phyloP scores from a whole-genome alignment of 2,113 vertebrate genomes.

The Desmodus rotundus region DNA sequence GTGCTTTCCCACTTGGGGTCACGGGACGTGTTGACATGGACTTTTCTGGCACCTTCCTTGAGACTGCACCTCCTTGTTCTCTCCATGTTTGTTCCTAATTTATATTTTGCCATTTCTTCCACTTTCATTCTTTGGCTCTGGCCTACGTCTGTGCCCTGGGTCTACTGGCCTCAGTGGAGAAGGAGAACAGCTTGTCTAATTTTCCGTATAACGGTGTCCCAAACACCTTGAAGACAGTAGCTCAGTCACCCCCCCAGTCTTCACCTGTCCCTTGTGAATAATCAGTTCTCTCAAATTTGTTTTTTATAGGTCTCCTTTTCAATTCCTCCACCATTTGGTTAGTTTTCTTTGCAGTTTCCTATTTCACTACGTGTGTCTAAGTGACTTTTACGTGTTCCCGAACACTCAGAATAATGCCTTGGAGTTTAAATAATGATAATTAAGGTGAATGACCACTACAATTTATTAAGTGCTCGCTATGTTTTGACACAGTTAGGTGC shows the following conservation, averaged over 20 bases:
- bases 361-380: not conserved
- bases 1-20: not conserved
- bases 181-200: not conserved
- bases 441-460: not conserved
- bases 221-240: not conserved
- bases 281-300: not conserved
- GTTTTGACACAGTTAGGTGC: not conserved
- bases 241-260: not conserved
- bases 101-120: not conserved
- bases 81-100: not conserved
- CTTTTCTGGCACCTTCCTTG: not conserved
- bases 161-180: not conserved
- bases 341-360: not conserved
- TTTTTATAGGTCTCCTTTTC: not conserved
- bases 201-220: not conserved
- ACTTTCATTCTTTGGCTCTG: not conserved
- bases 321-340: not conserved
- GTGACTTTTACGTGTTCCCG: not conserved
- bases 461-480: not conserved
- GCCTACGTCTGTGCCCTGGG: not conserved
- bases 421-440: not conserved
- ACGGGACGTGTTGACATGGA: fast-evolving
- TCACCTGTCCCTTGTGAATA: not conserved
- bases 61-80: not conserved
- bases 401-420: not conserved